Base-by-base conservation (phyloP, 35 echinoderm and acorn worm species). In the Amphiura filiformis region DNA sequence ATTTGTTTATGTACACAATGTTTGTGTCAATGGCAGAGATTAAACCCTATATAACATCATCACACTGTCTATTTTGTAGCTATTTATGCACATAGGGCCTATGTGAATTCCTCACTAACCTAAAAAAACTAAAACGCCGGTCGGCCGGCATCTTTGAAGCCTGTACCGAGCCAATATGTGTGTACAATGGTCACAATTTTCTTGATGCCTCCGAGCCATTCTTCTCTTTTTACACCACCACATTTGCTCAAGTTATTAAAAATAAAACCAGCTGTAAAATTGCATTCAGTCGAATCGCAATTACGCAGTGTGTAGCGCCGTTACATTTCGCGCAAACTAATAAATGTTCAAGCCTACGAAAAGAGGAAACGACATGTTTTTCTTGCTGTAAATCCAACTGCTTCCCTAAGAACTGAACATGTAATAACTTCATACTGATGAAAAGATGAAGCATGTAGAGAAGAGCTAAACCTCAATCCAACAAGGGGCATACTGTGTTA, bases 121-220 rank as follows among this genome's bases (percentile, higher is more conserved):
- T 17, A 47, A 9, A 17, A 17, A 47, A 47, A 47, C 61, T n/a
- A 70, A 70, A 70, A 70, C 2, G 61, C 28, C 61, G n/a, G n/a
- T n/a, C n/a, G n/a, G n/a, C n/a, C n/a, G 61, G 61, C 28, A n/a
- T 70, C 61, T 70, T 70, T 70, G 61, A 70, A 70, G 61, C 61
- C 28, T 30, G 28, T 30, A 30, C 26, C 17, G 3, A 70, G 61
- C 61, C 61, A 70, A 70, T 70, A 70, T 70, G 1, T 23, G 28
- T 70, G 26, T 70, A 70, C 61, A 70, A 70, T 70, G 61, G 61
- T 70, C 61, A 70, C 61, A 70, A 70, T 70, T 70, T 70, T 70
- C 61, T 18, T 23, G 28, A 70, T n/a, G 61, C 61, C 61, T 70
- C 28, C 61, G 26, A 70, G 61, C 61, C 28, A 70, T 70, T 52